Base-by-base conservation (phyloP, 1,140 invertebrate species). In the Drosophila rhopaloa region DNA sequence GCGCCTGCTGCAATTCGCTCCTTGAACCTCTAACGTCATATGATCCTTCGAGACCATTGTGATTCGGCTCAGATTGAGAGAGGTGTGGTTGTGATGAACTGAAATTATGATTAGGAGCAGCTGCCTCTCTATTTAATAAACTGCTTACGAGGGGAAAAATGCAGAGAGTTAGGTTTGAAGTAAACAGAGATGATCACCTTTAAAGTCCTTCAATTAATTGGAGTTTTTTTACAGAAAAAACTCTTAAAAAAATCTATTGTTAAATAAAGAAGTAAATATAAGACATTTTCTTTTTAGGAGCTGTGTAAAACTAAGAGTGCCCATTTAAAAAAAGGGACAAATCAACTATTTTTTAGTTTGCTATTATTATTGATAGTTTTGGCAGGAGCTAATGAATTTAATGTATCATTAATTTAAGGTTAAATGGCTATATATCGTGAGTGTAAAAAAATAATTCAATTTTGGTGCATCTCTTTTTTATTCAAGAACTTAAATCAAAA, bases 1-100 rank as follows among this genome's bases (percentile, higher is more conserved):
- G 47, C 72, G 76, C 76, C 83, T 77, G 76, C 79, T 86, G 84
- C 83, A 83, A 73, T 72, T 72, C 55, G 11, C 43, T 72, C n/a
- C 29, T 65, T 51, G 40, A 50, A 51, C 50, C 54, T 38, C 35
- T 46, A 41, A 44, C 63, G 77, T 76, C 72, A 85, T 82, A 62
- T 50, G 63, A 84, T 76, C 77, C 44, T 79, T 32, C 5, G 14
- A 9, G 43, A 37, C 44, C 37, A 59, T 67, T 75, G 58, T 75
- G 40, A 56, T 55, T 43, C 9, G n/a, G 24, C 5, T 3, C 35
- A 66, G 65, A 68, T 68, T 71, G 67, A 35, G 11, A 38, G 50
- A 68, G 63, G 67, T 68, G 63, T 68, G 65, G 46, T 51, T 53
- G 46, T 50, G 44, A 67, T 27, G 59, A n/a, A 27, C 47, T 41